Evolutionary conservation across 2,888 invertebrate genomes (phyloP).

Genomic region (Rugalucina vietnamica): DNA sequence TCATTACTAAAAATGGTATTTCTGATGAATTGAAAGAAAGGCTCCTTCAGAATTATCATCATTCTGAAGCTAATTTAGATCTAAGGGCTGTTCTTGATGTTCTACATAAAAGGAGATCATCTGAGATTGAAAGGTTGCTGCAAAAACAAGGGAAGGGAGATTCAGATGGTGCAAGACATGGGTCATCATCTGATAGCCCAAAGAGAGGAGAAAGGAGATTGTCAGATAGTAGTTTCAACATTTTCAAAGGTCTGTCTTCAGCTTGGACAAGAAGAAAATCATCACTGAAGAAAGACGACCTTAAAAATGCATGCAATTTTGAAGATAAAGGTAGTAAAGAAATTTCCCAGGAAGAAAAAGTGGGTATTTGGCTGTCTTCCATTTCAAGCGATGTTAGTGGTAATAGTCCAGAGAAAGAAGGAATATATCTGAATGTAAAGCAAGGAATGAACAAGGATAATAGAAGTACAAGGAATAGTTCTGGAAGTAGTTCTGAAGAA

Average conservation of each 20-base stretch:
- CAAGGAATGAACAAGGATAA: background rate
- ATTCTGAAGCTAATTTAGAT: background rate
- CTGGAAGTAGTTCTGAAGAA: constrained; percentile 2
- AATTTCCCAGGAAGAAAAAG: constrained; percentile 51
- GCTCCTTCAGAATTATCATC: background rate
- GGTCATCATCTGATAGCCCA: background rate
- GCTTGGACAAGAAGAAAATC: background rate
- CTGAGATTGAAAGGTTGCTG: background rate
- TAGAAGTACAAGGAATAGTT: background rate
- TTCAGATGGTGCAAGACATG: background rate
- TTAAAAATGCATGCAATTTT: background rate
- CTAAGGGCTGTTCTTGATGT: background rate
- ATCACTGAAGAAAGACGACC: background rate
- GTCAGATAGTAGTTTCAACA: background rate
- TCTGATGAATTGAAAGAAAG: background rate
- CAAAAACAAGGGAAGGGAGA: background rate
- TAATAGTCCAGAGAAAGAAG: background rate
- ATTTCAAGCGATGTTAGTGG: background rate
- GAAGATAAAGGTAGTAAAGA: constrained; percentile 18
- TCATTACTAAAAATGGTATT: constrained; percentile 3
- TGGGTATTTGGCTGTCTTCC: constrained; percentile 57
- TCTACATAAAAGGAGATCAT: background rate
- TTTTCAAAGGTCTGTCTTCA: background rate
- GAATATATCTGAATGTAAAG: background rate
- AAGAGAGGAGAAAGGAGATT: background rate